A percentile compares a stretch with the other conserved stretches of the same genome.
Conservation (phyloP, 2,888 invertebrate species). For the Pristionchus maxplancki region DNA sequence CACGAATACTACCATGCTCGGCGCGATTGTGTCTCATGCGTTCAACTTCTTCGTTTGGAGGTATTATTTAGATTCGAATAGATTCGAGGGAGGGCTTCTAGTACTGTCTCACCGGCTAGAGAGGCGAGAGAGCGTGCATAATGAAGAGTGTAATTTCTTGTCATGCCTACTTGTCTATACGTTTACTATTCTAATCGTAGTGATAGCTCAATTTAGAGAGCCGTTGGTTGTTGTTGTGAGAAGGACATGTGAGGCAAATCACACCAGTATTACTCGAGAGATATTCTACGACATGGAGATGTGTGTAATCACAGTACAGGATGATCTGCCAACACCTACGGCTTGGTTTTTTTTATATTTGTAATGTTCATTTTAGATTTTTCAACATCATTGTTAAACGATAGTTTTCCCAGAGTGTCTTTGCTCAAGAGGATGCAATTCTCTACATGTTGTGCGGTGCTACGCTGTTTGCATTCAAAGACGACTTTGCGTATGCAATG, state of each 20-base stretch:
- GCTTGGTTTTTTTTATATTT: background rate
- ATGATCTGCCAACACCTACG: background rate
- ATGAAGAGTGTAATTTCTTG: too few species aligned
- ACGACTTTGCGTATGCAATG: background rate
- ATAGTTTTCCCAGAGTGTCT: background rate
- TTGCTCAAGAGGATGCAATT: background rate
- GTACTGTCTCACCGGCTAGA: too few species aligned
- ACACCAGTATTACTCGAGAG: background rate
- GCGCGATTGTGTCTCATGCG: background rate
- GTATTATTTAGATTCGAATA: background rate
- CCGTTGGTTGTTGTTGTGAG: too few species aligned
- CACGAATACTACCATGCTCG: background rate
- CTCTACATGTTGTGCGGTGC: background rate
- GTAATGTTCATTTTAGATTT: too few species aligned
- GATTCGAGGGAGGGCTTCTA: background rate
- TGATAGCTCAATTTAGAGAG: too few species aligned
- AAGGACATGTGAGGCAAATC: background rate
- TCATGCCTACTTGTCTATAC: too few species aligned
- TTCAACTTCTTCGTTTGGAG: background rate
- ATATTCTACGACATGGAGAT: background rate
- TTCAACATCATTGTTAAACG: too few species aligned
- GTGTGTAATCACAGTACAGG: background rate
- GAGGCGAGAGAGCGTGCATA: too few species aligned
- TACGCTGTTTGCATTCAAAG: background rate
- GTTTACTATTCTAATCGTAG: too few species aligned